Conservation (phyloP, 2,888 invertebrate genomes). For the Drosophila buzzatii region DNA sequence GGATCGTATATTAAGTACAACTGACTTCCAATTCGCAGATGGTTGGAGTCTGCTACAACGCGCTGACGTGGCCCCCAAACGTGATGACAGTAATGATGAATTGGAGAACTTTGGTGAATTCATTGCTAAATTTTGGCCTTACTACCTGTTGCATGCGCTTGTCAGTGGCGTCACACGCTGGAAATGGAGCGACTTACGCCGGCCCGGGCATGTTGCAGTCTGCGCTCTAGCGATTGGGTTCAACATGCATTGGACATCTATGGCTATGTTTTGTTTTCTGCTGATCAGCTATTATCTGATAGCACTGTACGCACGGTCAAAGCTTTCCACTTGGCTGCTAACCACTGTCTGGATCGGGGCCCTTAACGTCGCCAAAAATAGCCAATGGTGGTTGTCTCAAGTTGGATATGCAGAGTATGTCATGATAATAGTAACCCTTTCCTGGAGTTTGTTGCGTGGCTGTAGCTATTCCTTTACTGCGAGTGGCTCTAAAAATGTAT, state of each 20-base stretch:
- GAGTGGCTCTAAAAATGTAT: slow-evolving; percentile 85
- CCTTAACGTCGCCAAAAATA: slow-evolving; percentile 76
- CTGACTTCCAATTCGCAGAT: slow-evolving; percentile 69
- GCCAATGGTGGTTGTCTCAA: slow-evolving; percentile 58
- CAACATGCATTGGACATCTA: slow-evolving; percentile 64
- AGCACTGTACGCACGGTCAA: slow-evolving; percentile 55
- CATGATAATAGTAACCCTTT: slow-evolving; percentile 80
- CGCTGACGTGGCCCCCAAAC: slow-evolving; percentile 40
- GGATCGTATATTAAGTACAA: slow-evolving; percentile 65
- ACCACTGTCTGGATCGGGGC: slow-evolving; percentile 77
- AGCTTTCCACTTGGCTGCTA: slow-evolving; percentile 73
- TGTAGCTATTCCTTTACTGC: slow-evolving; percentile 86
- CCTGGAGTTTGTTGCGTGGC: slow-evolving; percentile 91
- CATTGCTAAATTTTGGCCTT: slow-evolving; percentile 74
- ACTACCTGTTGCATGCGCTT: slow-evolving; percentile 80
- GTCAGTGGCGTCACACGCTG: slow-evolving; percentile 58
- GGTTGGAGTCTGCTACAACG: slow-evolving; percentile 81
- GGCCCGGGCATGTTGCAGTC: slow-evolving; percentile 65
- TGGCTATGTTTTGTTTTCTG: slow-evolving; percentile 57
- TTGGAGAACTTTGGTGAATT: slow-evolving; percentile 82
- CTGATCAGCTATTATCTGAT: slow-evolving; percentile 74
- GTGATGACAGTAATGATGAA: slow-evolving; percentile 84
- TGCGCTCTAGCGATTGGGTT: slow-evolving; percentile 69
- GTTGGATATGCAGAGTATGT: slow-evolving; percentile 81
- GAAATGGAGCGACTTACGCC: slow-evolving; percentile 56